Evolutionary conservation across 2,888 invertebrate genomes (phyloP).

Genomic region (Tineola bisselliella): DNA sequence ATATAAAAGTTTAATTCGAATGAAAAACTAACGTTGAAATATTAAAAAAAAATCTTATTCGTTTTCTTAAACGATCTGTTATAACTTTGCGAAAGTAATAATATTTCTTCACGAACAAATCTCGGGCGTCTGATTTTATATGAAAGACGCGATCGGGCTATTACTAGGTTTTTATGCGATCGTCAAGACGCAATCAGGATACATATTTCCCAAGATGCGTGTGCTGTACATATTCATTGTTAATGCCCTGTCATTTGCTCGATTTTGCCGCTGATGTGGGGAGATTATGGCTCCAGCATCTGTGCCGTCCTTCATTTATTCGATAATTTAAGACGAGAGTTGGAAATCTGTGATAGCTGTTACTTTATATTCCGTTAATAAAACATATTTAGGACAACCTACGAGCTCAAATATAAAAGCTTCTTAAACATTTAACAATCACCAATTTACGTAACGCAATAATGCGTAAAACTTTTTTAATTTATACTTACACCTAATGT

Average conservation of each 20-base stretch:
- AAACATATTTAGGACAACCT: not conserved
- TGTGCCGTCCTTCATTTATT: slow-evolving; percentile 41
- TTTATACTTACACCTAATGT: too few species aligned
- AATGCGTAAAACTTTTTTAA: not conserved
- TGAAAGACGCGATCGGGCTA: slow-evolving; percentile 6
- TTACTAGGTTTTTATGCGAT: slow-evolving; percentile 12
- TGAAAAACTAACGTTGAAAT: not conserved
- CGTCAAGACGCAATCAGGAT: slow-evolving; percentile 21
- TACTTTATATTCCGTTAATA: slow-evolving; percentile 4
- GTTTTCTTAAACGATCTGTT: not conserved
- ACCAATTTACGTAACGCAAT: not conserved
- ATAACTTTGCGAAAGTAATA: not conserved
- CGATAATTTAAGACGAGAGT: slow-evolving; percentile 38
- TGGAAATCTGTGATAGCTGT: slow-evolving; percentile 35
- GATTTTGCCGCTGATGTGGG: slow-evolving; percentile 30
- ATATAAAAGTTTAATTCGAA: too few species aligned
- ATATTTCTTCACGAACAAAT: slow-evolving; percentile 6
- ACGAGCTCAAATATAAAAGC: not conserved
- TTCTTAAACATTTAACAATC: not conserved
- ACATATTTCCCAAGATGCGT: slow-evolving; percentile 30
- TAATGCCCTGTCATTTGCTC: slow-evolving; percentile 38
- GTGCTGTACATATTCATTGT: slow-evolving; percentile 32
- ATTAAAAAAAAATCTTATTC: not conserved
- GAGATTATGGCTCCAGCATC: slow-evolving; percentile 41
- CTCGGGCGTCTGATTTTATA: not conserved